Conservation (phyloP, 2,797 vertebrate genomes). For the Acanthornis magna region DNA sequence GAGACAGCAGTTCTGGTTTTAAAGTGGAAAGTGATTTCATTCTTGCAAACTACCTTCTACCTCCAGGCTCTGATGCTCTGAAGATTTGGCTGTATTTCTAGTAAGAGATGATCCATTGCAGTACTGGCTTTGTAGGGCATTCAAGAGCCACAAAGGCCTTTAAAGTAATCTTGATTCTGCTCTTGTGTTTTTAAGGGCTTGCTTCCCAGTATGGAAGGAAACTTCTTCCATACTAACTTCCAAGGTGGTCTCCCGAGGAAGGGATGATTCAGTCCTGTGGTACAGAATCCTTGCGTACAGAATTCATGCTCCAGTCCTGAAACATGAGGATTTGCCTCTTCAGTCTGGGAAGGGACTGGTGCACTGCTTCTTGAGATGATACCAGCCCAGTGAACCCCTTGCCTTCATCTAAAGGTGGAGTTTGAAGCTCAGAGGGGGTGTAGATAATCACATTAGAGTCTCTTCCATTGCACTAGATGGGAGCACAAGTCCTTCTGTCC, state of each 20-base stretch:
- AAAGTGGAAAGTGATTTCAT: background rate
- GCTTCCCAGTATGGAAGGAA: conserved; percentile 74
- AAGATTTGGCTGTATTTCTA: background rate
- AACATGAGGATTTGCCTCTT: conserved; percentile 74
- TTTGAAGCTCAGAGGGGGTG: background rate
- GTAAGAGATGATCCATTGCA: background rate
- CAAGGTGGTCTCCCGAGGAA: conserved; percentile 68
- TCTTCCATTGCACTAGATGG: background rate
- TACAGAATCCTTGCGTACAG: conserved; percentile 62
- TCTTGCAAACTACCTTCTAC: background rate
- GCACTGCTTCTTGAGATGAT: conserved; percentile 66
- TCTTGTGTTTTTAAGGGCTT: conserved; percentile 68
- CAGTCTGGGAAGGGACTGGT: conserved; percentile 66
- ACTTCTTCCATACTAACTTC: conserved; percentile 58
- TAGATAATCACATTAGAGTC: background rate
- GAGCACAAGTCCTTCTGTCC: background rate
- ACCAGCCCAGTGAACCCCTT: background rate
- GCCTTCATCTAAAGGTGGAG: background rate
- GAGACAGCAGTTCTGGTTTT: background rate
- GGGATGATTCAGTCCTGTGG: conserved; percentile 70
- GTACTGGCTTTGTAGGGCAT: background rate
- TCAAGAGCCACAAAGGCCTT: conserved; percentile 58
- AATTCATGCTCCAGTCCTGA: conserved; percentile 61
- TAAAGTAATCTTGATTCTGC: conserved; percentile 76
- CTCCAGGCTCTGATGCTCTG: background rate